A percentile compares a stretch with the other conserved stretches of the same genome.
Evolutionary conservation across 2,797 vertebrate genomes (phyloP).

Genomic region (Danio aesculapii): DNA sequence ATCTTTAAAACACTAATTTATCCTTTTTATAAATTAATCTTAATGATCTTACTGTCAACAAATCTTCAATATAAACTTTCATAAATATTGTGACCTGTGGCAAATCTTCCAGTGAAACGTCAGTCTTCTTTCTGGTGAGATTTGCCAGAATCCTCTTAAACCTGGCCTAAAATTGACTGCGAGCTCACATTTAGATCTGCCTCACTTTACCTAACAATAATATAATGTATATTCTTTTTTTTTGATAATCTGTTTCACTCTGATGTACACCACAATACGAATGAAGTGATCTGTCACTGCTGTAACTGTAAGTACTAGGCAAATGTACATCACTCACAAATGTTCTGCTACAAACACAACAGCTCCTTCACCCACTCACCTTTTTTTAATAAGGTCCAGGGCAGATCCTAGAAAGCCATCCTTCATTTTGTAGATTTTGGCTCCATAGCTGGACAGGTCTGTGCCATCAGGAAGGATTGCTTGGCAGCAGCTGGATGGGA

Average conservation of each 20-base stretch:
- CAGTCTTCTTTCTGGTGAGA: neutral
- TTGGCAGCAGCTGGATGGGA: slow-evolving; percentile 88
- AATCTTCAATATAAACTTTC: no score
- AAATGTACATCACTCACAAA: neutral
- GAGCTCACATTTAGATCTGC: neutral
- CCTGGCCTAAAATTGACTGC: no score
- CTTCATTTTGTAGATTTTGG: slow-evolving; percentile 92
- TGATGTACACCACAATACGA: neutral
- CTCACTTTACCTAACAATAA: neutral
- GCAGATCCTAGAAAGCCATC: slow-evolving; percentile 89
- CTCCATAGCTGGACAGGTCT: slow-evolving; percentile 88
- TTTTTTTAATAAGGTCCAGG: slow-evolving; percentile 93
- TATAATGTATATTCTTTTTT: no score
- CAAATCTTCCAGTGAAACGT: no score
- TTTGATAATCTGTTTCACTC: neutral
- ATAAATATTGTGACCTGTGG: no score
- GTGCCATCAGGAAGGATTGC: slow-evolving; percentile 87
- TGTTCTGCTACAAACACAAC: neutral
- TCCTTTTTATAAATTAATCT: neutral
- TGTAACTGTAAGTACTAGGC: neutral
- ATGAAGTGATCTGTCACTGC: neutral
- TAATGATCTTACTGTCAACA: neutral
- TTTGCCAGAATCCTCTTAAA: neutral
- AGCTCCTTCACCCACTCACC: slow-evolving; percentile 72
- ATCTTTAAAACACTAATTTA: no score